phyloP scores from a whole-genome alignment of 2,797 vertebrate genomes.

The Diceros bicornis region DNA sequence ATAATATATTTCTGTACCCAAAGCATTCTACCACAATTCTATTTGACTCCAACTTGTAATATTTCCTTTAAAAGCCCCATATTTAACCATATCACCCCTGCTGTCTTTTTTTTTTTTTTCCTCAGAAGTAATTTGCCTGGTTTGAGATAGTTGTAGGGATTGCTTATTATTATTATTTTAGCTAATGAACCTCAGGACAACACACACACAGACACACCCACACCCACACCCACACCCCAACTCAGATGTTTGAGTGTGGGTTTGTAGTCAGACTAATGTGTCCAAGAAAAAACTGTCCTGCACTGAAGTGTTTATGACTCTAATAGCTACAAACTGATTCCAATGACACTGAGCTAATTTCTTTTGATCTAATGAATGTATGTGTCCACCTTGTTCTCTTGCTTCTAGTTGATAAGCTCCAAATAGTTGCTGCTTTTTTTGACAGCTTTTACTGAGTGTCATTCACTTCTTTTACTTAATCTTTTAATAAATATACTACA shows the following conservation, averaged over 20 bases:
- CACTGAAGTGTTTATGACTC: constrained; percentile 39
- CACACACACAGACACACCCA: background rate
- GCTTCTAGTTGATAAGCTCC: constrained; percentile 82
- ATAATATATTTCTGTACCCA: constrained; percentile 30
- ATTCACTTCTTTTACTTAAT: constrained; percentile 53
- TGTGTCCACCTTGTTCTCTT: constrained; percentile 66
- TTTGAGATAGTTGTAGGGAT: constrained; percentile 53
- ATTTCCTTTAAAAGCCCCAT: constrained; percentile 19
- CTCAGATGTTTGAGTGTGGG: constrained; percentile 67
- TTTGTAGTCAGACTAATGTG: constrained; percentile 65
- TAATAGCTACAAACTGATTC: constrained; percentile 59
- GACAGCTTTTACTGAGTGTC: constrained; percentile 73
- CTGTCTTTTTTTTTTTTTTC: background rate
- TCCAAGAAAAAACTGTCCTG: constrained; percentile 33
- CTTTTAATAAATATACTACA: constrained; percentile 43
- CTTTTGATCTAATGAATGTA: constrained; percentile 74
- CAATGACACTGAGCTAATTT: constrained; percentile 60
- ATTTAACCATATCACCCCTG: background rate
- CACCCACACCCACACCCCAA: background rate
- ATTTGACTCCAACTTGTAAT: background rate
- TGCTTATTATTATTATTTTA: constrained; percentile 42
- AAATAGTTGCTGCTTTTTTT: constrained; percentile 75
- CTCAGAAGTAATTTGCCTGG: constrained; percentile 54
- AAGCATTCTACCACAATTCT: constrained; percentile 49
- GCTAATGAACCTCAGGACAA: constrained; percentile 69